phyloP scores from a whole-genome alignment of 2,797 vertebrate genomes.

The Melanotaenia parkinsoni region DNA sequence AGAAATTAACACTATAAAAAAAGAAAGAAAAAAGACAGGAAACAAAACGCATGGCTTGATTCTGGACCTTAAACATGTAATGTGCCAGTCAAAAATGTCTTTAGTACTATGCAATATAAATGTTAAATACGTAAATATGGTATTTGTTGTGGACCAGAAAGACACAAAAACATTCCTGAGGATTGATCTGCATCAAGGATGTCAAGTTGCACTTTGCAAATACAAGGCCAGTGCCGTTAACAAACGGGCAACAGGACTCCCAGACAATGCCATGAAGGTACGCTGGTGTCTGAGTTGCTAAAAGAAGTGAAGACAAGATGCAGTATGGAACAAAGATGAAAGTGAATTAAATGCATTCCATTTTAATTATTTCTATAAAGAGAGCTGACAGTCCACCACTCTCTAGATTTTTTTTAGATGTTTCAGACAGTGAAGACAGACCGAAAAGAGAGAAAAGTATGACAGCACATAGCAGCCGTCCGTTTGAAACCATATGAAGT shows the following conservation, averaged over 20 bases:
- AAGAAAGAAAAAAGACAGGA: background rate
- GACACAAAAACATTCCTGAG: background rate
- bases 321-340: conserved; percentile 25
- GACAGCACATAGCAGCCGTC: conserved; percentile 51
- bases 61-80: background rate
- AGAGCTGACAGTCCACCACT: conserved; percentile 35
- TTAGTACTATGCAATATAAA: no score
- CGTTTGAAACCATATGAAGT: conserved; percentile 62
- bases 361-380: conserved; percentile 15
- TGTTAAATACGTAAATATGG: background rate
- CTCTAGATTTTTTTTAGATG: conserved; percentile 29
- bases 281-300: conserved; percentile 6
- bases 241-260: background rate
- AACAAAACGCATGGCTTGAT: background rate
- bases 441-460: conserved; percentile 42
- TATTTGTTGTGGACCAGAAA: background rate
- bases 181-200: conserved; percentile 1
- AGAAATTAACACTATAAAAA: background rate
- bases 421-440: conserved; percentile 50
- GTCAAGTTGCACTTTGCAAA: background rate
- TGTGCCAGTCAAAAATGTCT: background rate
- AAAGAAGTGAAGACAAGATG: conserved; percentile 10
- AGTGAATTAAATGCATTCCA: conserved; percentile 21
- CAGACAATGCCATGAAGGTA: conserved; percentile 6
- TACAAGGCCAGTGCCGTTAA: background rate